These are phyloP conservation scores for Gobionotothen gibberifrons DNA, from an alignment of 2,797 vertebrate genomes.

Conservation along the genomic window DNA sequence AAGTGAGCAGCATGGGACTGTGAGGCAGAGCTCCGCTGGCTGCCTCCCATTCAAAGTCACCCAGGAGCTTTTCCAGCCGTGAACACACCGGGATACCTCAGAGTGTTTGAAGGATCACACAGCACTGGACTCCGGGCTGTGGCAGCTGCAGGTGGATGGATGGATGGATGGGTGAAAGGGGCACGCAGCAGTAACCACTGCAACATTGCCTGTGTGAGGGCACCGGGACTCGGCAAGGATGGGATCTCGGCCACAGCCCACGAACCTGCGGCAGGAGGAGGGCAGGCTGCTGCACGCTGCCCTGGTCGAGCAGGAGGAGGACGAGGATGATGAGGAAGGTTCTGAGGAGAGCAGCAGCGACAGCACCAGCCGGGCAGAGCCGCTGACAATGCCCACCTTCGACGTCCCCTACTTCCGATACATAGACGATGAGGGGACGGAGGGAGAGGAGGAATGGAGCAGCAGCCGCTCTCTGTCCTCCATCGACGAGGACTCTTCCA, in stretches of 20 bases:
- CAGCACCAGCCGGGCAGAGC: constrained; percentile 80
- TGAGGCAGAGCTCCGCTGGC: constrained; percentile 67
- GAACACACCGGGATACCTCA: constrained; percentile 40
- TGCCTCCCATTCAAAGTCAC: constrained; percentile 54
- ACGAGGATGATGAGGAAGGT: constrained; percentile 79
- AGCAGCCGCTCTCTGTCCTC: constrained; percentile 96
- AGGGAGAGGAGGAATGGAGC: constrained; percentile 92
- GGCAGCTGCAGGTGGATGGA: constrained; percentile 61
- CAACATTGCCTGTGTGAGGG: constrained; percentile 73
- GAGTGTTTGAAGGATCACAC: constrained; percentile 28
- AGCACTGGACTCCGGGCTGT: constrained; percentile 43
- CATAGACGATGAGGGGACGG: constrained; percentile 96
- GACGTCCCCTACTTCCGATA: constrained; percentile 99
- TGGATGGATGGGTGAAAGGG: constrained; percentile 59
- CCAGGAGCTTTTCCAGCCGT: constrained; percentile 52
- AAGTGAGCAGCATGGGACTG: constrained; percentile 69
- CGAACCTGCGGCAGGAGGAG: constrained; percentile 81
- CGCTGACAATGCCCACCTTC: constrained; percentile 91
- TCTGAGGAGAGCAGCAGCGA: constrained; percentile 75
- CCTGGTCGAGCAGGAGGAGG: constrained; percentile 86
- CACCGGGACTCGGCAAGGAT: constrained; percentile 84
- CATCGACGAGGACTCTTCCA: constrained; percentile 91
- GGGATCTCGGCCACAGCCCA: constrained; percentile 89
- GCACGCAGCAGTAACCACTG: constrained; percentile 80
- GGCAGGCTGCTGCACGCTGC: constrained; percentile 78